Evolutionary conservation across 2,888 invertebrate species (phyloP), one percentile per base, ranked within the genome.

Genomic region (Plebejus anna): DNA sequence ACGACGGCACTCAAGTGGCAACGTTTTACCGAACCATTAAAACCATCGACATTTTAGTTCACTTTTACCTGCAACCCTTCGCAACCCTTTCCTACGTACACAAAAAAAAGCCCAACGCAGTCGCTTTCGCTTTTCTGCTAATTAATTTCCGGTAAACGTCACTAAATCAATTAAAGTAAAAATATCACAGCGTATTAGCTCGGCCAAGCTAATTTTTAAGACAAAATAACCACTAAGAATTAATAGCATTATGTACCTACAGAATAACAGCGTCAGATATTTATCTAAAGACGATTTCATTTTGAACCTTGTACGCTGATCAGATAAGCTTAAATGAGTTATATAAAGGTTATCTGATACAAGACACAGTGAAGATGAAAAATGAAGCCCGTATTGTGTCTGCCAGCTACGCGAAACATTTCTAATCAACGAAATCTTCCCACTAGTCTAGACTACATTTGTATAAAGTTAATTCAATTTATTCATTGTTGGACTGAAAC

Each of bases 1-100:
- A 83, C 82, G 70, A 57, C 75, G 28, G 38, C 55, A 57, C 38
- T 71, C 70, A 42, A 42, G 47, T 66, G 51, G 70, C 13, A 32
- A 38, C 16, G 28, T 61, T 47, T 73, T 70, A 36, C 55, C 16
- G 16, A 57, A 36, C 57, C n/a, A 16, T 51, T 59, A 59, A 75
- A 59, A 51, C 42, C 42, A 59, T 66, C 32, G 32, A 32, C 66
- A 16, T 66, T 66, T 66, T 13, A 66, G 66, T 66, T 66, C 66
- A 32, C 13, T 13, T 66, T 66, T 36, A 61, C 2, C 28, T 61
- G 61, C 61, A 66, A 66, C 66, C 59, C 59, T 59, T 2, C 32
- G n/a, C 16, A 57, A 57, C 59, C 22, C 59, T 59, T 22, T 22
- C 13, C 11, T 13, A 13, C 13, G 4, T 4, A 13, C 66, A 32